Evolutionary conservation across 2,888 invertebrate genomes (phyloP).

Genomic region (Agrenia bidenticulata): DNA sequence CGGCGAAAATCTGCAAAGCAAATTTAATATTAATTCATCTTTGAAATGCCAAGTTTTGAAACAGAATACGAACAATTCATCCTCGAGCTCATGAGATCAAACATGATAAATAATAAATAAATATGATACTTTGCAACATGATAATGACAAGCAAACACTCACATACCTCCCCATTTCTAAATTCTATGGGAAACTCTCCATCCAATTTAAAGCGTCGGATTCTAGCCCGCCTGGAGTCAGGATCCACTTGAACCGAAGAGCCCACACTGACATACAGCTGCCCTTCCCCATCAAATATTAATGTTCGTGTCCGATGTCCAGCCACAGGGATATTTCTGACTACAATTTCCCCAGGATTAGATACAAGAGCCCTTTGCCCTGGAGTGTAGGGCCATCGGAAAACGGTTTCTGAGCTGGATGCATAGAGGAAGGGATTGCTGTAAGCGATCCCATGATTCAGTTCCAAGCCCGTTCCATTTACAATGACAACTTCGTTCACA

Average conservation of each 20-base stretch:
- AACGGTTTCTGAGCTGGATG: conserved; percentile 32
- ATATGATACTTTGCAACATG: too few species aligned
- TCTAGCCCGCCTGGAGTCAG: conserved; percentile 27
- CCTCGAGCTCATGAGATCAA: too few species aligned
- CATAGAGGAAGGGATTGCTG: conserved; percentile 36
- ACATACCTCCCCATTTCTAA: conserved; percentile 25
- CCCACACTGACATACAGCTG: conserved; percentile 40
- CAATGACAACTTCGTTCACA: conserved; percentile 22
- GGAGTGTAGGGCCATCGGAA: conserved; percentile 46
- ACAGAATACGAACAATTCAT: too few species aligned
- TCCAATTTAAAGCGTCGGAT: conserved; percentile 24
- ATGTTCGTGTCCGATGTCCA: conserved; percentile 34
- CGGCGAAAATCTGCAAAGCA: conserved; percentile 35
- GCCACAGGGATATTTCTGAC: conserved; percentile 29
- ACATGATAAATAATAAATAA: too few species aligned
- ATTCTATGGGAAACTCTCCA: conserved; percentile 18
- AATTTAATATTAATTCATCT: too few species aligned
- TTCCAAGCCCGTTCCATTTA: conserved; percentile 18
- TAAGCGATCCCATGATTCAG: conserved; percentile 42
- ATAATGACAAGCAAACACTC: too few species aligned
- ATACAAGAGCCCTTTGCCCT: conserved; percentile 29
- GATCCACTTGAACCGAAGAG: conserved; percentile 30
- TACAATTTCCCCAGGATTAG: conserved; percentile 27
- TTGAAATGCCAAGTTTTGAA: too few species aligned
- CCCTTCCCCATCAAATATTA: conserved; percentile 29